Base-by-base conservation (phyloP, 2,113 vertebrate genomes). In the Microtus oregoni region DNA sequence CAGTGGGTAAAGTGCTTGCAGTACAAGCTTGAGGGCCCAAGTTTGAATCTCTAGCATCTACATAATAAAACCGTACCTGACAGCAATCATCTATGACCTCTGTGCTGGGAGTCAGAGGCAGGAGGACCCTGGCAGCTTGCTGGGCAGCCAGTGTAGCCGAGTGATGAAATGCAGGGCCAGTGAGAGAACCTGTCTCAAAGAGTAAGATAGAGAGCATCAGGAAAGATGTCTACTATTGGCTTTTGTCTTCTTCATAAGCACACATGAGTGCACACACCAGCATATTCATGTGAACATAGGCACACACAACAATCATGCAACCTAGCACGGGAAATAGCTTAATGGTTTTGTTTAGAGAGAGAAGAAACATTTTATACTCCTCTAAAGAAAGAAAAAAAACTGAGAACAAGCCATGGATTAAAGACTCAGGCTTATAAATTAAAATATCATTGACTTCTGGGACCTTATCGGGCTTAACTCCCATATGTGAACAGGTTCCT, bases 381-480 rank as follows among this genome's bases (percentile, higher is more conserved):
- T 91, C 68, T 89, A n/a, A 52, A 90, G 38, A 81, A 17, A 63
- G 35, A 3, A 1, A 95, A 1, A 94, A 87, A 15, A 50, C 7
- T 78, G 30, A 10, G 41, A 82, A 3, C 15, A 86, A 81, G 70
- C 7, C 32, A 65, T 47, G 50, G 72, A 81, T 32, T 63, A 7
- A 68, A 58, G 3, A 10, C 73, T 14, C 41, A 10, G 10, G 2
- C 12, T 93, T 52, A 22, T 14, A 65, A 87, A 58, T 89, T 12
- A 65, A 95, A 95, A 79, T 76, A 76, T 38, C 41, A 75, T 14
- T 90, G 73, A 22, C 2, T 89, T 86, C 61, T 94, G 17, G 81
- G 35, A 24, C 89, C 6, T 75, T 12, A 58, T 50, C 61, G 50
- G 35, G 8, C 50, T 65, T 86, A 3, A 17, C 10, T 91, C n/a